These are phyloP conservation scores for Ceuthmochares aereus DNA, from an alignment of 2,113 vertebrate genomes.

Conservation along the genomic window DNA sequence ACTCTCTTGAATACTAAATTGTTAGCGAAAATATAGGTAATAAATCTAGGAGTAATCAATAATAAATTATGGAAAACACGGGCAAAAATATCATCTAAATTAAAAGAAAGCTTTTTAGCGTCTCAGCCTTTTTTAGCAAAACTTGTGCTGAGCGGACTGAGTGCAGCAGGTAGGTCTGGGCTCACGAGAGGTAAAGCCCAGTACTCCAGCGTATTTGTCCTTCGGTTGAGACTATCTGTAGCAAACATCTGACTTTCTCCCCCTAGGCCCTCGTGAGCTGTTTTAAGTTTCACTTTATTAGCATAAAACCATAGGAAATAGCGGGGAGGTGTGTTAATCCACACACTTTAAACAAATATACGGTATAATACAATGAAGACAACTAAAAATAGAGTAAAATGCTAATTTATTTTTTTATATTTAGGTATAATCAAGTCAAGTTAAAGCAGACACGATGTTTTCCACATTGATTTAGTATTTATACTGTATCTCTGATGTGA, in stretches of 20 bases:
- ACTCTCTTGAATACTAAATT: slow-evolving; percentile 38
- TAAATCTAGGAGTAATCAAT: slow-evolving; percentile 77
- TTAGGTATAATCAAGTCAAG: slow-evolving; percentile 81
- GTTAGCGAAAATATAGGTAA: slow-evolving; percentile 69
- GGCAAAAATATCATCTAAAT: slow-evolving; percentile 59
- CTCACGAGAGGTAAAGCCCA: neutral
- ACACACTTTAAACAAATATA: slow-evolving; percentile 70
- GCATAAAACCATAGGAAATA: slow-evolving; percentile 29
- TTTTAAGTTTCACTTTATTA: slow-evolving; percentile 4
- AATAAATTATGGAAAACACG: slow-evolving; percentile 47
- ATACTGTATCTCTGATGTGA: slow-evolving; percentile 75
- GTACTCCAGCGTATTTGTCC: neutral
- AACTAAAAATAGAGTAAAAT: slow-evolving; percentile 78
- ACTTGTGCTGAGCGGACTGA: neutral
- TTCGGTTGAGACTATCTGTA: neutral
- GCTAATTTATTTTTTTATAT: slow-evolving; percentile 82
- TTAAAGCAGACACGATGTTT: slow-evolving; percentile 78
- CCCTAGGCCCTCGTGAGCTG: neutral
- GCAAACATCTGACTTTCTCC: neutral
- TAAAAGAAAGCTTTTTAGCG: slow-evolving; percentile 16
- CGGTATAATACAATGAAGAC: slow-evolving; percentile 76
- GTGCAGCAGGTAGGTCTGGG: neutral
- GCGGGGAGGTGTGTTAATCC: slow-evolving; percentile 47
- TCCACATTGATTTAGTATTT: slow-evolving; percentile 79
- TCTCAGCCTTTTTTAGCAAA: neutral